Conservation (phyloP, 1,140 invertebrate species). For the Trachelipus rathkii region DNA sequence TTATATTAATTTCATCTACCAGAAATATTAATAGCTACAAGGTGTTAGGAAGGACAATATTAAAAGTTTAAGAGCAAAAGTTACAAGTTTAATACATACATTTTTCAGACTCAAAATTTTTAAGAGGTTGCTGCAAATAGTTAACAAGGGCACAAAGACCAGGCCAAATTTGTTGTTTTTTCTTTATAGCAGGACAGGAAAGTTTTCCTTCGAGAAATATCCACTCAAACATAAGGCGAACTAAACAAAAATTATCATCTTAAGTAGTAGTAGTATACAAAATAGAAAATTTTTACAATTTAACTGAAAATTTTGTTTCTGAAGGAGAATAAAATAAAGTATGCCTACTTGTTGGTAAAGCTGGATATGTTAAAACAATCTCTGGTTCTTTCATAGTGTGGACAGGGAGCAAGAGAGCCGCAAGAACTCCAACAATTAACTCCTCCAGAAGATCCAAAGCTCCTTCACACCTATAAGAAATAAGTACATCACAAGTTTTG, state of each 20-base stretch:
- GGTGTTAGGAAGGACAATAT: no score
- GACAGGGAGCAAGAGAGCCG: slow-evolving; percentile 66
- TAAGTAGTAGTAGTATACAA: not conserved
- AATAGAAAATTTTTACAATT: no score
- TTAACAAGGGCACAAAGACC: slow-evolving; percentile 71
- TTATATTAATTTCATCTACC: no score
- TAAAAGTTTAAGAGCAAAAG: no score
- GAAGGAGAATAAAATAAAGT: no score
- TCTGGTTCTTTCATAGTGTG: slow-evolving; percentile 61
- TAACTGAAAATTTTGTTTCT: no score
- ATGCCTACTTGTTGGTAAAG: slow-evolving; percentile 56
- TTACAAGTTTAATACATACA: no score
- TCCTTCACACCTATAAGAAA: slow-evolving; percentile 28
- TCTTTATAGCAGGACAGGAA: slow-evolving; percentile 59
- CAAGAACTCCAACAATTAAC: slow-evolving; percentile 63
- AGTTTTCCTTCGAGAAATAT: slow-evolving; percentile 59
- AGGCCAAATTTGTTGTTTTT: slow-evolving; percentile 69
- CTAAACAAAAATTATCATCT: slow-evolving; percentile 49
- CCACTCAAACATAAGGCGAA: slow-evolving; percentile 73
- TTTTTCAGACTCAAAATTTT: slow-evolving; percentile 31
- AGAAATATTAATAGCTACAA: no score
- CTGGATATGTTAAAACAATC: slow-evolving; percentile 62
- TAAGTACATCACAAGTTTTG: no score
- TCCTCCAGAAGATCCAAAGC: slow-evolving; percentile 57
- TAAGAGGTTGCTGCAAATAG: slow-evolving; percentile 55